Evolutionary conservation across 2,888 invertebrate genomes (phyloP), one percentile per base, ranked within the genome.

Genomic region (Drosophila diplacantha): DNA sequence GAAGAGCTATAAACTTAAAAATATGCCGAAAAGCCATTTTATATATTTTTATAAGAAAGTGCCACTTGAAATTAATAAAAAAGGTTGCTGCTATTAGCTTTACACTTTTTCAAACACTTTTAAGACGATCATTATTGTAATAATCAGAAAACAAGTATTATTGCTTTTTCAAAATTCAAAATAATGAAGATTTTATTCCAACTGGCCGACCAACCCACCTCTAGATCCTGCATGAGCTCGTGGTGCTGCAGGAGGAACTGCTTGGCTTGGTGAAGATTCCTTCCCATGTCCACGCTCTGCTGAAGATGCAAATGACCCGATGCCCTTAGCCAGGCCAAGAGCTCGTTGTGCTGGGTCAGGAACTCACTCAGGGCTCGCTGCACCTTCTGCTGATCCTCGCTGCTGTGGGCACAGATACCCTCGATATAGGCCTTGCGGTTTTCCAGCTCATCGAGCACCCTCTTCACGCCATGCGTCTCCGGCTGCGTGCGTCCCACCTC

Each of bases 181-280:
- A n/a, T n/a, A n/a, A n/a, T n/a, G n/a, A n/a, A n/a, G n/a, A n/a
- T n/a, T n/a, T n/a, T n/a, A n/a, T n/a, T n/a, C n/a, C n/a, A n/a
- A n/a, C n/a, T n/a, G n/a, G n/a, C n/a, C n/a, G n/a, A 18, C n/a
- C 7, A 35, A 32, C 24, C 29, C 46, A 93, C 93, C 90, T 92
- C 91, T 71, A 95, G 89, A 86, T 95, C 94, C 79, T 91, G 91
- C 78, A 93, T 90, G 49, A 95, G 87, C 80, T 93, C 92, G 74
- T 92, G 92, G 85, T 95, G 95, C 72, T 93, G 89, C 78, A 93
- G 90, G 67, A 94, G 90, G 86, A 95, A 95, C 85, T 94, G 93
- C 77, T 91, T 91, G 41, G 94, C 93, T 88, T 91, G 90, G 8
- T 90, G 87, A 29, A 92, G 84, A 82, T 91, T 91, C 53, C 90